Conservation (phyloP, 2,888 invertebrate genomes). For the Panzeria rudis region DNA sequence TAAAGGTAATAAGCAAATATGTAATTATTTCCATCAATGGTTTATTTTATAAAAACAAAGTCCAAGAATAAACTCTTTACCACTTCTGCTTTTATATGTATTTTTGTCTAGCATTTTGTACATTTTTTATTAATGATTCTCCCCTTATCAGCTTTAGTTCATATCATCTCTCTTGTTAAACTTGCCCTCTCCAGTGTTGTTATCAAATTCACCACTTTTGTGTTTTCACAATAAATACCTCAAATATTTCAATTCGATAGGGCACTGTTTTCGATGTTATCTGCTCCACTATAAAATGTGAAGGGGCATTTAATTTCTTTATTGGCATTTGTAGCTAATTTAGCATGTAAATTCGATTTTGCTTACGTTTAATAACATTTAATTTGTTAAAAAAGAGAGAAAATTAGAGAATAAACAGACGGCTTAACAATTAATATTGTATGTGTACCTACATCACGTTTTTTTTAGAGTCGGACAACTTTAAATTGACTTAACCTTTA, state of each 20-base stretch:
- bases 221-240: constrained; percentile 24
- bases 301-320: background rate
- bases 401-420: too few relatives aligned
- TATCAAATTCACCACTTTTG: constrained; percentile 49
- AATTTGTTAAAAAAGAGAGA: too few relatives aligned
- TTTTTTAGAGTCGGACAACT: too few relatives aligned
- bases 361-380: too few relatives aligned
- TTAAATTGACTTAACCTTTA: too few relatives aligned
- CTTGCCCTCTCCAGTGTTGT: constrained; percentile 29
- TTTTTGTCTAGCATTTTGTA: background rate
- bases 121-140: constrained; percentile 55
- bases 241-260: constrained; percentile 42
- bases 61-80: constrained; percentile 10
- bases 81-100: background rate
- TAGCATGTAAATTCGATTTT: background rate
- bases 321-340: background rate
- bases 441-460: too few relatives aligned
- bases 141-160: constrained; percentile 64
- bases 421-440: too few relatives aligned
- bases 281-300: background rate
- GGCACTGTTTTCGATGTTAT: constrained; percentile 14
- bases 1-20: too few relatives aligned
- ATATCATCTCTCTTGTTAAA: constrained; percentile 40
- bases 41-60: background rate
- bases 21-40: background rate